Evolutionary conservation across 2,113 vertebrate species (phyloP), one percentile per base, ranked within the genome.

Genomic region (Phrynosoma platyrhinos): DNA sequence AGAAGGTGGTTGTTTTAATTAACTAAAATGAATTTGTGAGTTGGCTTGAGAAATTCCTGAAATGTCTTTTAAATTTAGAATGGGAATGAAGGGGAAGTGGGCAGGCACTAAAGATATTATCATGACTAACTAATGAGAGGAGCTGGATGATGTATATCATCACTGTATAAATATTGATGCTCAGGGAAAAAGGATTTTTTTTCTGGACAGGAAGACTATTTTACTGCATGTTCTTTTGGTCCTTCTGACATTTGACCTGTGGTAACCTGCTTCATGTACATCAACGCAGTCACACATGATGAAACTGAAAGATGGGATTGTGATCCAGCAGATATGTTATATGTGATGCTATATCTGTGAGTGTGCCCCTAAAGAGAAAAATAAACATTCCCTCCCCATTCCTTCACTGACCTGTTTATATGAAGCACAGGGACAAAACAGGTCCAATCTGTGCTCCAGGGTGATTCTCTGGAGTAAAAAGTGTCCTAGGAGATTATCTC

Each of bases 11-110:
- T 68, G 42, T 32, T 53, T 86, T 86, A 77, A 69, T 79, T 66
- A 69, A 79, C 21, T 86, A 79, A 79, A 78, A 47, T n/a, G 55
- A 85, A 85, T 40, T 32, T 25, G 30, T 72, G 53, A 58, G 32
- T 12, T 40, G 52, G 69, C 10, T 74, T 36, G n/a, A 42, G 53
- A 9, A 78, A 76, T 55, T 55, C 42, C 58, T 42, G n/a, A 64
- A 77, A 14, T 76, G 36, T 40, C 21, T 40, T 66, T 82, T 13
- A 42, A 4, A 23, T 82, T 64, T 81, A n/a, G 55, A 30, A 76
- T 64, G 23, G 58, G 36, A 64, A 5, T 64, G 25, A 47, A 30
- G 25, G 32, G 25, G 16, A 58, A 42, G 72, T 20, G n/a, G 74
- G 32, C 32, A 40, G 13, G 64, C 58, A 10, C 23, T 42, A 82